A percentile compares a stretch with the other conserved stretches of the same genome.
phyloP scores from a whole-genome alignment of 2,888 invertebrate genomes.

The Nymphalis c-album region DNA sequence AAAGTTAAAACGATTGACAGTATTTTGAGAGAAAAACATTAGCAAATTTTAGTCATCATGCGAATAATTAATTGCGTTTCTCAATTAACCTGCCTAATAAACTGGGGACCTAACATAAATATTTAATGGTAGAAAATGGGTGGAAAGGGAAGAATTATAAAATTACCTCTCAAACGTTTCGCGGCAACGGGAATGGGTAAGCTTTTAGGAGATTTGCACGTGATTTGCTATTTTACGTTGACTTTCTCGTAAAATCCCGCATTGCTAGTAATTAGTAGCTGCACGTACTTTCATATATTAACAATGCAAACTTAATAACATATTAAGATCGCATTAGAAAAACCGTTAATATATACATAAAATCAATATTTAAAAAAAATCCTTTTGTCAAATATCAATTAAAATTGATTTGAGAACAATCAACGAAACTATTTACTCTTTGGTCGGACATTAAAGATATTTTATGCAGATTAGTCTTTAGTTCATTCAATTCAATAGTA shows the following conservation, averaged over 20 bases:
- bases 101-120: conserved; percentile 67
- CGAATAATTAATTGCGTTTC: conserved; percentile 54
- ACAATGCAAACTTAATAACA: no score
- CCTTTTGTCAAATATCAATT: no score
- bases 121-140: conserved; percentile 74
- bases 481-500: no score
- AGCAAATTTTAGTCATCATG: conserved; percentile 42
- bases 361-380: no score
- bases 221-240: conserved; percentile 42
- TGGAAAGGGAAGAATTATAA: conserved; percentile 77
- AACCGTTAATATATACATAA: no score
- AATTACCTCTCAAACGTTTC: conserved; percentile 75
- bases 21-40: conserved; percentile 26
- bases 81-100: conserved; percentile 64
- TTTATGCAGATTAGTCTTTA: no score
- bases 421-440: no score
- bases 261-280: no score
- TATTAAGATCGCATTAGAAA: no score
- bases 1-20: background rate
- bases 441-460: no score
- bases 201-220: conserved; percentile 62
- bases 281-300: no score
- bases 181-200: conserved; percentile 64
- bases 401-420: no score
- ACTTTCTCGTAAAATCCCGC: background rate